phyloP scores from a whole-genome alignment of 1,140 invertebrate species.

The Macrosteles quadrilineatus region DNA sequence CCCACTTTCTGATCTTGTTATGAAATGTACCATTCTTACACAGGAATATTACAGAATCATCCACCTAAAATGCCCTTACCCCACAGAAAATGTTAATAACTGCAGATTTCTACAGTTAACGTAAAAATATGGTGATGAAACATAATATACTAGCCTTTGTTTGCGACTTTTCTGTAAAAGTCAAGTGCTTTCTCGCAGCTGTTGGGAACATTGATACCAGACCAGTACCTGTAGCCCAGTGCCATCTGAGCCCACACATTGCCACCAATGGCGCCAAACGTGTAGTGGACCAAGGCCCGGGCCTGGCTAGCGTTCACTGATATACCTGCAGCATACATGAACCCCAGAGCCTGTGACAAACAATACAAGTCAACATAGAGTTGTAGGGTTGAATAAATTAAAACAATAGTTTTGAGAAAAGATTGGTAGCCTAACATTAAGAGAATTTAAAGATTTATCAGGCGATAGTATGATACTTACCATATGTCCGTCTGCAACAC shows the following conservation, averaged over 20 bases:
- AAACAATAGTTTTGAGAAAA: neutral
- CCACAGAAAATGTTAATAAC: too few species aligned
- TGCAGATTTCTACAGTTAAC: too few species aligned
- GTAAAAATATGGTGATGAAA: too few species aligned
- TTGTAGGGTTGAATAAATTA: conserved; percentile 17
- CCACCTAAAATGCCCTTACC: too few species aligned
- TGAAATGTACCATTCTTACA: too few species aligned
- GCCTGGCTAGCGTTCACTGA: conserved; percentile 83
- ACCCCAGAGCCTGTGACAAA: conserved; percentile 78
- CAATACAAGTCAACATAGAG: conserved; percentile 37
- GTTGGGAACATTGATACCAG: conserved; percentile 81
- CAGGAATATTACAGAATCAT: too few species aligned
- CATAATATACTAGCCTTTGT: conserved; percentile 71
- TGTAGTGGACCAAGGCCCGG: conserved; percentile 89
- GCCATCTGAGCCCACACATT: conserved; percentile 94
- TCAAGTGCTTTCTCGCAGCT: conserved; percentile 90
- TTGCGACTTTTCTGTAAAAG: conserved; percentile 87
- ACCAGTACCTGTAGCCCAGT: conserved; percentile 85
- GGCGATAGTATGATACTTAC: too few species aligned
- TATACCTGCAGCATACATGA: conserved; percentile 87
- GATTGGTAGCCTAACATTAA: too few species aligned
- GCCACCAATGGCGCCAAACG: conserved; percentile 84
- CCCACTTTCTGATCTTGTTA: too few species aligned
- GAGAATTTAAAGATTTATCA: too few species aligned
- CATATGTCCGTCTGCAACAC: conserved; percentile 86